Conservation (phyloP, 1,140 invertebrate species). For the Drosophila dunni region DNA sequence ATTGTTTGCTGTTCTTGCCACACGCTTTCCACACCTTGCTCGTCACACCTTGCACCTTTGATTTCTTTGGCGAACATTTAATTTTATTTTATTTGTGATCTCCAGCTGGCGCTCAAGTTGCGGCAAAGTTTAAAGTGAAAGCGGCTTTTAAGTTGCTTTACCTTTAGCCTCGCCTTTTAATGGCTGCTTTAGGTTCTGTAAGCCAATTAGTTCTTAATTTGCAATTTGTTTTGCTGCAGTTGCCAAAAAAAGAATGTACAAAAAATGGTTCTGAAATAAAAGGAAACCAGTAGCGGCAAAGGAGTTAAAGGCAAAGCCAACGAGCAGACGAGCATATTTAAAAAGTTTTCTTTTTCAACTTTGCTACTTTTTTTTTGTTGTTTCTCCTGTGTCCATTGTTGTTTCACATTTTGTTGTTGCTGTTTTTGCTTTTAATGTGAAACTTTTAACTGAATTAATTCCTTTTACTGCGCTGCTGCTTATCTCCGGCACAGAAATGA, state of each 20-base stretch:
- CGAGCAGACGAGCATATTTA: constrained; percentile 81
- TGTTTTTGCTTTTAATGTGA: constrained; percentile 64
- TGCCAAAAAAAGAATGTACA: constrained; percentile 33
- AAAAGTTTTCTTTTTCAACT: constrained; percentile 77
- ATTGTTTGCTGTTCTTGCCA: constrained; percentile 6
- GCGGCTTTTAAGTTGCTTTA: constrained; percentile 42
- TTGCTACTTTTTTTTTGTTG: constrained; percentile 54
- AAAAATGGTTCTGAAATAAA: constrained; percentile 21
- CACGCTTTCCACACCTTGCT: constrained; percentile 35
- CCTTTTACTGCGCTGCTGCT: constrained; percentile 70
- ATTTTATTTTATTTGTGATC: constrained; percentile 45
- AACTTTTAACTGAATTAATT: constrained; percentile 83
- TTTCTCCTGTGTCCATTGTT: constrained; percentile 55
- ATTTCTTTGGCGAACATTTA: constrained; percentile 46
- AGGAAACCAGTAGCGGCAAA: constrained; percentile 45
- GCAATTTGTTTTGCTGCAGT: constrained; percentile 83
- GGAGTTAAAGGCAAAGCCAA: constrained; percentile 74
- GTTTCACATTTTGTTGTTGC: constrained; percentile 49
- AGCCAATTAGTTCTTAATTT: constrained; percentile 83
- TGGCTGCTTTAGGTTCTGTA: constrained; percentile 81
- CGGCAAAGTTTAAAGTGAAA: constrained; percentile 75
- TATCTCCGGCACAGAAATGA: constrained; percentile 66
- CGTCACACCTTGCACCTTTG: constrained; percentile 53
- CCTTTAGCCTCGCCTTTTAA: constrained; percentile 58
- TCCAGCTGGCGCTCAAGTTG: constrained; percentile 55